Evolutionary conservation across 1,140 invertebrate genomes (phyloP).

Genomic region (Drosophila setifemur): DNA sequence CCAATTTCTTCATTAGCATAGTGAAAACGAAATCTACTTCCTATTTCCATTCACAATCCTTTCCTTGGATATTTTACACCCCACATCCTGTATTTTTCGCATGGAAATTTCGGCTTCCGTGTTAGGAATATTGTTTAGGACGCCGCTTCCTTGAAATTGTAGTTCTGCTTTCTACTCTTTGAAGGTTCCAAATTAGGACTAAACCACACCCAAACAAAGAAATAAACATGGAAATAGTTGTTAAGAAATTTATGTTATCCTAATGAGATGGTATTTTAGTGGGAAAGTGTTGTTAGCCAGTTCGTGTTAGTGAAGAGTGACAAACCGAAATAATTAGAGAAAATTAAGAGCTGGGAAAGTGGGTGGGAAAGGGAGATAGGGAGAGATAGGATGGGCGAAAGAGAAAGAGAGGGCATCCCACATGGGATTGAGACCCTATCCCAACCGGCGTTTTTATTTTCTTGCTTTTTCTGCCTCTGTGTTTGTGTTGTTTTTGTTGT

Average conservation of each 20-base stretch:
- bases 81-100: neutral
- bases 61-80: neutral
- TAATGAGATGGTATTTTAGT: neutral
- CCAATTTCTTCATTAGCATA: slow-evolving; percentile 14
- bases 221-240: neutral
- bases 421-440: slow-evolving; percentile 66
- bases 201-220: neutral
- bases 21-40: neutral
- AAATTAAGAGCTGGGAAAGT: slow-evolving; percentile 21
- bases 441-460: slow-evolving; percentile 66
- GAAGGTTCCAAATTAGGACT: neutral
- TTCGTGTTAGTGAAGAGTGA: slow-evolving; percentile 12
- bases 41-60: slow-evolving; percentile 1
- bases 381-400: neutral
- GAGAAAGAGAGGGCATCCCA: slow-evolving; percentile 33
- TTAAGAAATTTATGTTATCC: neutral
- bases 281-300: neutral
- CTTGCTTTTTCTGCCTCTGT: slow-evolving; percentile 27
- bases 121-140: slow-evolving; percentile 11
- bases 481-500: neutral
- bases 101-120: slow-evolving; percentile 32
- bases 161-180: neutral
- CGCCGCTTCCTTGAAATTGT: slow-evolving; percentile 30
- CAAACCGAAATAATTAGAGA: slow-evolving; percentile 44
- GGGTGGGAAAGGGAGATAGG: too few relatives aligned